Evolutionary conservation across 2,113 vertebrate species (phyloP).

Genomic region (Megalops atlanticus): DNA sequence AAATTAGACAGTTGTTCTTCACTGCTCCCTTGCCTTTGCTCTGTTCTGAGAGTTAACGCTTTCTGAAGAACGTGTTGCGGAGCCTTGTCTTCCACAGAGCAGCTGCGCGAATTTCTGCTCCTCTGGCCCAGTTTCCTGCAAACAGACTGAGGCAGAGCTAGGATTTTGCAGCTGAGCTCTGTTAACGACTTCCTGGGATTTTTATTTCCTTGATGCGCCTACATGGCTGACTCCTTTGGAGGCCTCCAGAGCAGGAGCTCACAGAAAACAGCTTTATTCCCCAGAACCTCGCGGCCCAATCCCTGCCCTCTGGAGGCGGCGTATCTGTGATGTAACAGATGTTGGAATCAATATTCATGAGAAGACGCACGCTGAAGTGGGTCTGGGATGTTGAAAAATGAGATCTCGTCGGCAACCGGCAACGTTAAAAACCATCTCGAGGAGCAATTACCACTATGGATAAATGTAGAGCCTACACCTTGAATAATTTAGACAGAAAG

Average conservation of each 20-base stretch:
- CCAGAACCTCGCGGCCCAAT: not conserved
- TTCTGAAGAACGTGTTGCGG: no score
- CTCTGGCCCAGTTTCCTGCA: no score
- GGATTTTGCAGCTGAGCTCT: not conserved
- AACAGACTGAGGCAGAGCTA: not conserved
- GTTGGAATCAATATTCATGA: conserved; percentile 12
- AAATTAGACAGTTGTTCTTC: no score
- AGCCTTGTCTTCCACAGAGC: no score
- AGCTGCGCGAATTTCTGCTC: no score
- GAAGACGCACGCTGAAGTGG: conserved; percentile 30
- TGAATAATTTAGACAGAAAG: conserved; percentile 73
- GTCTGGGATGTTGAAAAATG: not conserved
- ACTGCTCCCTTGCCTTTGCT: no score
- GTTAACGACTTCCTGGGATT: no score
- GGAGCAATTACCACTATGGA: conserved; percentile 56
- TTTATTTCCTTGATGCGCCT: no score
- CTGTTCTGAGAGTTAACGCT: no score
- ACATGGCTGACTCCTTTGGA: no score
- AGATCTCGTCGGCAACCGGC: conserved; percentile 3
- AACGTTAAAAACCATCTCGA: conserved; percentile 50
- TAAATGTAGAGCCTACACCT: conserved; percentile 56
- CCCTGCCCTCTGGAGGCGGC: not conserved
- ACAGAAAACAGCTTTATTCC: not conserved
- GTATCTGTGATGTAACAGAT: not conserved
- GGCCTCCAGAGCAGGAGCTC: no score